Evolutionary conservation across 2,113 vertebrate genomes (phyloP).

Genomic region (Tichodroma muraria): DNA sequence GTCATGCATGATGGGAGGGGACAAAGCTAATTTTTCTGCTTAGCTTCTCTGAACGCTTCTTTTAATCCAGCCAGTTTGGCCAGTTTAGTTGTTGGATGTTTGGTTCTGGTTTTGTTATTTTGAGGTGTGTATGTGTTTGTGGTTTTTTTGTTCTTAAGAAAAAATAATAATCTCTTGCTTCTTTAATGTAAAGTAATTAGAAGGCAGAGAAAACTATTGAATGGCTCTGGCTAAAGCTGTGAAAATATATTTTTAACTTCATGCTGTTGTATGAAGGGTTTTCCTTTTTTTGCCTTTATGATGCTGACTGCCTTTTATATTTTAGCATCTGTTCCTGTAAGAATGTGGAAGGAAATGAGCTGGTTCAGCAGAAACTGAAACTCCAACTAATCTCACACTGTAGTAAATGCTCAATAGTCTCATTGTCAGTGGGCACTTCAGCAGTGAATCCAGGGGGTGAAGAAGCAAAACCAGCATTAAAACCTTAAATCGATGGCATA

Average conservation of each 20-base stretch:
- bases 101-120: neutral
- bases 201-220: neutral
- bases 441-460: neutral
- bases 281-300: neutral
- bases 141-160: neutral
- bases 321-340: neutral
- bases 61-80: neutral
- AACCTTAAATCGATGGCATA: neutral
- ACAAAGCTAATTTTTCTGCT: neutral
- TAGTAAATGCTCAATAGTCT: neutral
- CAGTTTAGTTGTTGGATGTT: neutral
- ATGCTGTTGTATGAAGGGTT: neutral
- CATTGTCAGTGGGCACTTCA: neutral
- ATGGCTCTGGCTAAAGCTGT: neutral
- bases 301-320: neutral
- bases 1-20: neutral
- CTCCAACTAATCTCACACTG: neutral
- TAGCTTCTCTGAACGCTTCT: neutral
- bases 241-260: neutral
- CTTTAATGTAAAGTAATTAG: neutral
- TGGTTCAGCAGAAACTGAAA: slow-evolving; percentile 41
- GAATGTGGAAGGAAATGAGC: slow-evolving; percentile 12
- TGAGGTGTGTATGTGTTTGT: neutral
- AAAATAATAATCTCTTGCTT: neutral
- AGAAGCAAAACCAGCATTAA: neutral